These are phyloP conservation scores for Enteromius thamalakanensis DNA, from an alignment of 2,797 vertebrate species.

Conservation along the genomic window DNA sequence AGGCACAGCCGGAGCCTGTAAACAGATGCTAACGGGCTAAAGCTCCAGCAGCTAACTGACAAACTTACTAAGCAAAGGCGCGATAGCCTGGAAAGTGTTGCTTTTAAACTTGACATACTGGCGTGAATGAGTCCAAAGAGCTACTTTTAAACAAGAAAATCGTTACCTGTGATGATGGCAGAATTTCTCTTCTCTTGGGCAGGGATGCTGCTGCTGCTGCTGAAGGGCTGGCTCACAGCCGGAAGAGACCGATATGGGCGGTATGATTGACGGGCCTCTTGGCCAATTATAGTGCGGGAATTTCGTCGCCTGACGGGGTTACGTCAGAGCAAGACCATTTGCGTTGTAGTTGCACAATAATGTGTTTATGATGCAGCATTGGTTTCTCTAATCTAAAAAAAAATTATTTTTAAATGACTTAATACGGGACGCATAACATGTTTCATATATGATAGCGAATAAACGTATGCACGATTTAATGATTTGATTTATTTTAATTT, in stretches of 20 bases:
- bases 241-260: constrained; percentile 45
- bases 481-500: not conserved
- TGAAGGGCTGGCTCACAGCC: constrained; percentile 38
- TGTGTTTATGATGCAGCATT: not conserved
- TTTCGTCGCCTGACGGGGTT: constrained; percentile 53
- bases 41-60: constrained; percentile 23
- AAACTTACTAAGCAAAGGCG: not conserved
- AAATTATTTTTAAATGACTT: not conserved
- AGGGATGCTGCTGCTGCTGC: constrained; percentile 4
- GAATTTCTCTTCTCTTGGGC: not conserved
- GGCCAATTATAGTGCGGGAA: constrained; percentile 43
- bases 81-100: not conserved
- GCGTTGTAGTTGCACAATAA: constrained; percentile 21
- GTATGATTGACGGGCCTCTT: constrained; percentile 18
- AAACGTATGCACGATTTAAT: not conserved
- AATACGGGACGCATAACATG: not conserved
- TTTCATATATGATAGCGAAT: not conserved
- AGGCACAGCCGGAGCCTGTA: not conserved
- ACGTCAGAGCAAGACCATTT: constrained; percentile 41
- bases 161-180: constrained; percentile 47
- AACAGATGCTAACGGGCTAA: constrained; percentile 42
- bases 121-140: not conserved
- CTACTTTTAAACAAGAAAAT: not conserved
- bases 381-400: not conserved
- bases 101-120: not conserved